Evolutionary conservation across 2,113 vertebrate species (phyloP).

Genomic region (Smithornis capensis): DNA sequence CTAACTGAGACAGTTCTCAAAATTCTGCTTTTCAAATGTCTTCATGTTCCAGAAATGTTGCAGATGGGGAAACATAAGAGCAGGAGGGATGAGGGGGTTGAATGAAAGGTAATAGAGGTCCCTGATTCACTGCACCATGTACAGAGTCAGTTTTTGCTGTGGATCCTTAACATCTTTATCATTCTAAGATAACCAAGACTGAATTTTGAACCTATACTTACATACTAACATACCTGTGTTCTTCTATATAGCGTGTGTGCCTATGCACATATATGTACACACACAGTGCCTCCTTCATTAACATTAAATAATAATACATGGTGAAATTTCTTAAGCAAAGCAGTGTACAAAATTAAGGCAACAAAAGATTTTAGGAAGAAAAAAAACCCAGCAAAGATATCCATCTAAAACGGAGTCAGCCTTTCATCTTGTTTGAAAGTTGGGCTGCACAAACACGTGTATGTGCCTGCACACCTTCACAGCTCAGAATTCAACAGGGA

Average conservation of each 20-base stretch:
- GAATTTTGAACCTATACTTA: background rate
- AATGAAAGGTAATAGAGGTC: background rate
- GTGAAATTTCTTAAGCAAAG: background rate
- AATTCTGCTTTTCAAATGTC: background rate
- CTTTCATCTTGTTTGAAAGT: background rate
- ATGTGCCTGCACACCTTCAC: background rate
- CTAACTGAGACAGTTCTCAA: background rate
- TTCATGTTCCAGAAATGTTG: background rate
- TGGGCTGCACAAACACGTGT: background rate
- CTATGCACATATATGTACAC: background rate
- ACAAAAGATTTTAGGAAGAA: background rate
- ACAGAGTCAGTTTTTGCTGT: background rate
- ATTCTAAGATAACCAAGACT: background rate
- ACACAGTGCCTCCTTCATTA: background rate
- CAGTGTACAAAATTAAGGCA: background rate
- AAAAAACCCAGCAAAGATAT: background rate
- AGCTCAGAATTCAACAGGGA: background rate
- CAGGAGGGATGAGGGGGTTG: background rate
- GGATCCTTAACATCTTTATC: background rate
- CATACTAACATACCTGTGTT: background rate
- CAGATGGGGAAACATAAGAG: background rate
- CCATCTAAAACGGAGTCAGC: background rate
- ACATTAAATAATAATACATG: background rate
- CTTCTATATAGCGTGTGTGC: background rate
- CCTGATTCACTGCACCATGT: background rate